Evolutionary conservation across 2,113 vertebrate genomes (phyloP).

Genomic region (Helogale parvula): DNA sequence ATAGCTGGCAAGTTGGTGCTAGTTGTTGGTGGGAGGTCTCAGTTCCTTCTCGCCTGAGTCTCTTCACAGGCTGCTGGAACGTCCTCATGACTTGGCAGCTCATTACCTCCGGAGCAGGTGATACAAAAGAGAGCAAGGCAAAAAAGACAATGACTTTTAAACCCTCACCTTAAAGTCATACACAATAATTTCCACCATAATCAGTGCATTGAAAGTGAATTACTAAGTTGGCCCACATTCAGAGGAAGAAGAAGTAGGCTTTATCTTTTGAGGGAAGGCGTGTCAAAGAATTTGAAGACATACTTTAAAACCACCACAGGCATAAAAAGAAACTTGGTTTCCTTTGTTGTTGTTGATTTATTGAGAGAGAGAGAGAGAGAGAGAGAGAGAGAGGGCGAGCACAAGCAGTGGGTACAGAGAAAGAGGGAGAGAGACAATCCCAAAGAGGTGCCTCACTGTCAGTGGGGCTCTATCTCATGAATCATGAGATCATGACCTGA

Average conservation of each 20-base stretch:
- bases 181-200: background rate
- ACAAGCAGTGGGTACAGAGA: too few relatives aligned
- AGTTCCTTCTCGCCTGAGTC: background rate
- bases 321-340: background rate
- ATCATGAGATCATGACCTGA: too few relatives aligned
- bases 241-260: background rate
- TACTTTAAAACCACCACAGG: background rate
- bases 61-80: background rate
- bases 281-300: background rate
- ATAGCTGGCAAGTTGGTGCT: background rate
- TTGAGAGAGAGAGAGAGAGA: too few relatives aligned
- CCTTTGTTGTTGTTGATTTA: background rate
- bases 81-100: background rate
- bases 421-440: too few relatives aligned
- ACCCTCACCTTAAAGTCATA: background rate
- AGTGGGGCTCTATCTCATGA: too few relatives aligned
- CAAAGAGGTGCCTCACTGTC: too few relatives aligned
- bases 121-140: background rate
- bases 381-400: too few relatives aligned
- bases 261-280: background rate
- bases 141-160: background rate
- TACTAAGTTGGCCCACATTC: background rate
- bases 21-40: background rate
- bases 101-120: background rate
- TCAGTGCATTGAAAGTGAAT: background rate